Evolutionary conservation across 2,113 vertebrate genomes (phyloP).

Genomic region (Calonectris borealis): DNA sequence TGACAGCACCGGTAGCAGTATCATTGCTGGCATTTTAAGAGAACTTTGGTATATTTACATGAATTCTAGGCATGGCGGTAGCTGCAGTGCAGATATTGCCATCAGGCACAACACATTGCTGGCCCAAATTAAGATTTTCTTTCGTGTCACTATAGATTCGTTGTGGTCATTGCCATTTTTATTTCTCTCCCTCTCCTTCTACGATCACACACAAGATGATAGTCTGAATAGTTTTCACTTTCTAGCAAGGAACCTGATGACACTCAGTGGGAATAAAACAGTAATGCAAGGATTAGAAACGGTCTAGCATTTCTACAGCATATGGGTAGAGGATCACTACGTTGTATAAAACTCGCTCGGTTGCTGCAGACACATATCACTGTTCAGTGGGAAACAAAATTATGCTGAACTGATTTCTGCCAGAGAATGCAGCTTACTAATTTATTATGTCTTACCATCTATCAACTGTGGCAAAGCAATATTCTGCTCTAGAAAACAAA

Average conservation of each 20-base stretch:
- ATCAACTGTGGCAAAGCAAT: neutral
- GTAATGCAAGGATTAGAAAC: constrained; percentile 36
- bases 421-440: neutral
- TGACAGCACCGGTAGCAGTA: fast-evolving
- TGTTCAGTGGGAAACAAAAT: neutral
- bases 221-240: neutral
- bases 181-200: neutral
- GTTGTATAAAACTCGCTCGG: fast-evolving
- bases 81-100: neutral
- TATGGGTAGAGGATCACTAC: neutral
- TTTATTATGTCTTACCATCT: neutral
- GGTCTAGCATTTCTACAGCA: neutral
- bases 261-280: constrained; percentile 45
- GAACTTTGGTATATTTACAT: neutral
- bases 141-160: neutral
- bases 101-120: neutral
- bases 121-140: neutral
- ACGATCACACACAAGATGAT: neutral
- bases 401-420: neutral
- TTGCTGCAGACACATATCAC: neutral
- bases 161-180: neutral
- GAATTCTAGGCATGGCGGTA: fast-evolving
- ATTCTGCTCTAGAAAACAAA: neutral
- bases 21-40: neutral
- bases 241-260: constrained; percentile 22